Percentiles rank a stretch among this genome's conserved stretches.
These are phyloP conservation scores for Cartodere bifasciata DNA, from an alignment of 2,888 invertebrate genomes.

Conservation along the genomic window DNA sequence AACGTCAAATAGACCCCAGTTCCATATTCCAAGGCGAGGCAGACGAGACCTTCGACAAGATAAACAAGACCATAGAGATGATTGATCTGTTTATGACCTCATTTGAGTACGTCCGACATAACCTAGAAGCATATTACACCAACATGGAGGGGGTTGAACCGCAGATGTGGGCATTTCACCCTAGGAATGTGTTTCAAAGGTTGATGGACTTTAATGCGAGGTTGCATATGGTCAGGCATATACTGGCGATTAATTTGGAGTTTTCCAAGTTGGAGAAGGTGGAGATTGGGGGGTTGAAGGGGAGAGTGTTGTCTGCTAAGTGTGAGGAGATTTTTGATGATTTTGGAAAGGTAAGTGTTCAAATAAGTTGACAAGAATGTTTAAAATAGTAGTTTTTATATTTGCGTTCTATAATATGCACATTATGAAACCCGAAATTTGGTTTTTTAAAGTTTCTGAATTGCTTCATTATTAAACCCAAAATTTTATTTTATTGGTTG, in stretches of 20 bases:
- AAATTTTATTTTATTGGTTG: too few relatives aligned
- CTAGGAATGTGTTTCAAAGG: constrained; percentile 55
- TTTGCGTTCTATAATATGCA: too few relatives aligned
- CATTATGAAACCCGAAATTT: too few relatives aligned
- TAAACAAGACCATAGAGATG: constrained; percentile 22
- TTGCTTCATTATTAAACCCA: too few relatives aligned
- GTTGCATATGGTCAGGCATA: constrained; percentile 48
- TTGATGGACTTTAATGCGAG: constrained; percentile 50
- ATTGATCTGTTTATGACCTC: constrained; percentile 26
- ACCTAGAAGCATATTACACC: constrained; percentile 28
- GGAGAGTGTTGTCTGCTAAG: constrained; percentile 28
- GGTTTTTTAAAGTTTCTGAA: too few relatives aligned
- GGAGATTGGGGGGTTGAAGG: constrained; percentile 33
- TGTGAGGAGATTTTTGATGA: constrained; percentile 29
- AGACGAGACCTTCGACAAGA: constrained; percentile 29
- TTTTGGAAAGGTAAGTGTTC: too few relatives aligned
- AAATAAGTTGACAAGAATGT: too few relatives aligned
- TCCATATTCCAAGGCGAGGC: constrained; percentile 76
- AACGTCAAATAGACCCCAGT: constrained; percentile 59
- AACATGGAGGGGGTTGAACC: constrained; percentile 38
- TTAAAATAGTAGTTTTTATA: too few relatives aligned
- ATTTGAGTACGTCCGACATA: constrained; percentile 38
- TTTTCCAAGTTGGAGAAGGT: constrained; percentile 76
- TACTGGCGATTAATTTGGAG: constrained; percentile 67
- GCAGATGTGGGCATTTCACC: constrained; percentile 64